Conservation (phyloP, 2,888 invertebrate species). For the Eupithecia abbreviata region DNA sequence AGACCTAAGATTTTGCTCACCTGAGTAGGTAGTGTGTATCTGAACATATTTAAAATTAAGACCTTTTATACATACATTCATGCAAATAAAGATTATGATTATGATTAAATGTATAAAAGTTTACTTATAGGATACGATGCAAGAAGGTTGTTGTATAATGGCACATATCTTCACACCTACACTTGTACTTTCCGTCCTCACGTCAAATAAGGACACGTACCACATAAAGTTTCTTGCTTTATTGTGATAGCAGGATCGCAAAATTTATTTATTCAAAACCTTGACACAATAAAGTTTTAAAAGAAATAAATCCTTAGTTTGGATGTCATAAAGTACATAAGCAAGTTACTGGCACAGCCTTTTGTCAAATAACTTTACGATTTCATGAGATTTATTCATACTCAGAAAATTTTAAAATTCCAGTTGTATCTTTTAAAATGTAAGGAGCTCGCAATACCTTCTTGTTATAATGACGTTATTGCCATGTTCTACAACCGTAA, state of each 20-base stretch:
- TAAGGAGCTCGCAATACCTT: background rate
- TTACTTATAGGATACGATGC: background rate
- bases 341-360: constrained; percentile 19
- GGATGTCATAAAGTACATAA: constrained; percentile 21
- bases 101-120: background rate
- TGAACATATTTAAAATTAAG: no score
- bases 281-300: constrained; percentile 33
- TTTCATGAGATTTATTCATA: background rate
- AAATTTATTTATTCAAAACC: constrained; percentile 35
- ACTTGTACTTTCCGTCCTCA: constrained; percentile 23
- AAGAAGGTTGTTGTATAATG: constrained; percentile 17
- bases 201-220: constrained; percentile 33
- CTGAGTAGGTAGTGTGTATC: no score
- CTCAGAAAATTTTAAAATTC: no score
- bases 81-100: no score
- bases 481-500: background rate
- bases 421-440: background rate
- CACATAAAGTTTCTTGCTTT: constrained; percentile 34
- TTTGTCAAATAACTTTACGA: background rate
- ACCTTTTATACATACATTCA: no score
- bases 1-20: no score
- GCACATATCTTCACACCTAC: constrained; percentile 35
- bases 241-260: constrained; percentile 12
- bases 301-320: constrained; percentile 27
- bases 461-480: background rate